Base-by-base conservation (phyloP, 2,888 invertebrate species). In the Tenodera sinensis region DNA sequence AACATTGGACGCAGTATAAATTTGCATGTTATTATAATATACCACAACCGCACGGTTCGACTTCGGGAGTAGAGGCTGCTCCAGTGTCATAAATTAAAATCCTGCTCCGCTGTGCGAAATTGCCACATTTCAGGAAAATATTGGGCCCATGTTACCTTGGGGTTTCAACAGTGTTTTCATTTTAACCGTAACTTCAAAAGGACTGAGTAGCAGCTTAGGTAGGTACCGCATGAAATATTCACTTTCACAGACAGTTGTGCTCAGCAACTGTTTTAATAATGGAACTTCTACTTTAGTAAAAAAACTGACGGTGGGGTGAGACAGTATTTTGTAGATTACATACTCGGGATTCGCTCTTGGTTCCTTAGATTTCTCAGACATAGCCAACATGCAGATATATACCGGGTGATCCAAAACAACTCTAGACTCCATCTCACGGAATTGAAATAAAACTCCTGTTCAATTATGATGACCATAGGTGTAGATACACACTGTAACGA, bases 1-100 rank as follows among this genome's bases (percentile, higher is more conserved):
- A 89, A 87, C 89, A 89, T 87, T 28, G 89, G 84, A 86, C 89
- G 87, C 83, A 54, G 87, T 89, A 89, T 89, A 89, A 89, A 89
- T 89, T 89, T 89, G 84, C 89, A 87, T 84, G 84, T 85, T 84
- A 88, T 88, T 84, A 87, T 87, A 87, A 87, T 87, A 87, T 87
- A 83, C 83, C 81, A 30, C 86, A 82, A 42, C 81, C 54, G 20
- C 54, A 71, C 54, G 54, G 54, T 71, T 71, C 54, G 54, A 71
- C 54, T 71, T 71, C 54, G 54, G 54, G 54, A 71, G 54, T 20
- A 71, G 54, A 71, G 54, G 30, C 82, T 27, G 87, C 83, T 28
- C 28, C n/a, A n/a, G 85, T 87, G n/a, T 83, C 87, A 83, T 83
- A 87, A 85, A 89, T 89, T 89, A 82, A 89, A 47, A 88, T 54